Base-by-base conservation (phyloP, 1,140 invertebrate species). In the Drosophila bocqueti region DNA sequence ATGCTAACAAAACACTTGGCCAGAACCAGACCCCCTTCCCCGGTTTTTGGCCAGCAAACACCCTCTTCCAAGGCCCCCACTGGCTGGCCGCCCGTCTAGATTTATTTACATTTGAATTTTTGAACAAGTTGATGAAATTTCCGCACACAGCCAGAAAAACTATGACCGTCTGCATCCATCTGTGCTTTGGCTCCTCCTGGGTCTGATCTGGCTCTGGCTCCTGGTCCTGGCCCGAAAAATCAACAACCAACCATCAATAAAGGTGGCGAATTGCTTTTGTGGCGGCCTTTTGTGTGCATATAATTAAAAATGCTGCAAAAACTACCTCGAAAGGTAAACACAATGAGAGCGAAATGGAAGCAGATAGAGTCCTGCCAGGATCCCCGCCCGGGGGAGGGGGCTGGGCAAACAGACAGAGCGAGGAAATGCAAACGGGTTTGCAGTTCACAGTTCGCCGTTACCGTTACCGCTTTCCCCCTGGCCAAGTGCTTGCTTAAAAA, bases 81-180 rank as follows among this genome's bases (percentile, higher is more conserved):
- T n/a, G 50, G 54, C 18, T n/a, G 50, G 54, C 49, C 55, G 67
- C 57, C 78, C 74, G 81, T 78, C 84, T 85, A 73, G 81, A 89
- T 90, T 89, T 89, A 89, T 89, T 89, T 89, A 90, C 85, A 90
- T 90, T 89, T 89, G 85, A 89, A 89, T 90, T 89, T 89, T 90
- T 89, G 85, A 89, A 81, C 85, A 89, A 89, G 81, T 89, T 81
- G 85, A 84, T 89, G 81, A 89, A 89, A 90, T 76, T 84, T 81
- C 78, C 84, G 75, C 81, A 79, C 74, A 67, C 68, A 79, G 76
- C 66, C 55, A 36, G 67, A 73, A 72, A 79, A 86, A 85, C 84
- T 83, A 81, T 90, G 81, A 65, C 78, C 77, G 85, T 57, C 54
- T 63, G 63, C 42, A 34, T 69, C 52, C 42, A 34, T 69, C 42